Percentiles rank a stretch among this genome's conserved stretches.
Evolutionary conservation across 2,888 invertebrate genomes (phyloP).

Genomic region (Hypomecis punctinalis): DNA sequence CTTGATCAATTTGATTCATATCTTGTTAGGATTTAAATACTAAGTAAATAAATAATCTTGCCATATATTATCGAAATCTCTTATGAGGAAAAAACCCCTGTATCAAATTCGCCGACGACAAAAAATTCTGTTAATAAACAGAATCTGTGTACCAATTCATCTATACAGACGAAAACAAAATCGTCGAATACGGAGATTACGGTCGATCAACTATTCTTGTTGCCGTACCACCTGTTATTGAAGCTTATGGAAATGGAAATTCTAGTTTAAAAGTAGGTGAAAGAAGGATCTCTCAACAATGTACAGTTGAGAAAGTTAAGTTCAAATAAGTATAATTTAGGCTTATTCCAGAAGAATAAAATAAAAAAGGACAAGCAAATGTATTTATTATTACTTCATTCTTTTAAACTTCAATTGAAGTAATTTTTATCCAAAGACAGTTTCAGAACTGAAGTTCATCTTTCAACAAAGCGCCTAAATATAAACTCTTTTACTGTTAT

Average conservation of each 20-base stretch:
- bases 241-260: not conserved
- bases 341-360: not conserved
- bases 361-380: too few species aligned
- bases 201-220: constrained; percentile 12
- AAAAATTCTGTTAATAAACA: too few species aligned
- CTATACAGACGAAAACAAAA: too few species aligned
- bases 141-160: too few species aligned
- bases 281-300: not conserved
- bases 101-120: too few species aligned
- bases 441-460: not conserved
- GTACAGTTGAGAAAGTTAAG: not conserved
- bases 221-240: constrained; percentile 13
- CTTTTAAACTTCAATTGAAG: not conserved
- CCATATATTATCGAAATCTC: too few species aligned
- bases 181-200: too few species aligned
- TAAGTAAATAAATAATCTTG: too few species aligned
- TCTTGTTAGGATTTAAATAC: too few species aligned
- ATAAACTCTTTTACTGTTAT: not conserved
- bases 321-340: constrained; percentile 6
- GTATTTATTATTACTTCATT: not conserved
- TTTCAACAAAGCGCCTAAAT: not conserved
- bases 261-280: not conserved
- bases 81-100: too few species aligned
- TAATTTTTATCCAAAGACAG: too few species aligned
- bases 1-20: too few species aligned